Evolutionary conservation across 2,797 vertebrate genomes (phyloP).

Genomic region (Phoxinus dragarum): DNA sequence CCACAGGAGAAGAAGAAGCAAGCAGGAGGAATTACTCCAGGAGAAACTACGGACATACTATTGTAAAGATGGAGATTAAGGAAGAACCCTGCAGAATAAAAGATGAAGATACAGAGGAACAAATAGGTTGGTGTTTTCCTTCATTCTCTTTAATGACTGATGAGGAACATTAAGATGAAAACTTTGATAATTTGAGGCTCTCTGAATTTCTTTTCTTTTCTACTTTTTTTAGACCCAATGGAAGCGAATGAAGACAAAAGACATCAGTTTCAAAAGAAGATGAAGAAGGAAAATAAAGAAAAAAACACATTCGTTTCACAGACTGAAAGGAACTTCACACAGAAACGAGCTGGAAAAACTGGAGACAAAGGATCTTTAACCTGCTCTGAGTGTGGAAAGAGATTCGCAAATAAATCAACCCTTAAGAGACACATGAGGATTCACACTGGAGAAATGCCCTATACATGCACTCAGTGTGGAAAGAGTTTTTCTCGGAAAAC

Average conservation of each 20-base stretch:
- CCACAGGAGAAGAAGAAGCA: no score
- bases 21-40: no score
- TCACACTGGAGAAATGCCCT: neutral
- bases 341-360: neutral
- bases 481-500: neutral
- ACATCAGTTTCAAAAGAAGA: neutral
- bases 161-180: no score
- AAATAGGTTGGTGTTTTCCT: no score
- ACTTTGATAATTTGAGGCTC: no score
- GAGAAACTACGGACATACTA: no score
- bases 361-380: neutral
- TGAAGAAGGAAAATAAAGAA: neutral
- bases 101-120: no score
- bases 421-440: neutral
- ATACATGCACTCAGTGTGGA: no score
- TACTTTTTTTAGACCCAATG: neutral
- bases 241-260: neutral
- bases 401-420: neutral
- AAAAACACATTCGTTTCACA: neutral
- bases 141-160: no score
- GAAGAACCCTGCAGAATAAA: no score
- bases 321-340: neutral
- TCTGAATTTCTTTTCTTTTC: no score
- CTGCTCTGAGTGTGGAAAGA: neutral
- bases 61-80: no score